A percentile compares a stretch with the other conserved stretches of the same genome.
These are phyloP conservation scores for Oceanodroma tethys DNA, from an alignment of 2,113 vertebrate genomes.

Conservation along the genomic window DNA sequence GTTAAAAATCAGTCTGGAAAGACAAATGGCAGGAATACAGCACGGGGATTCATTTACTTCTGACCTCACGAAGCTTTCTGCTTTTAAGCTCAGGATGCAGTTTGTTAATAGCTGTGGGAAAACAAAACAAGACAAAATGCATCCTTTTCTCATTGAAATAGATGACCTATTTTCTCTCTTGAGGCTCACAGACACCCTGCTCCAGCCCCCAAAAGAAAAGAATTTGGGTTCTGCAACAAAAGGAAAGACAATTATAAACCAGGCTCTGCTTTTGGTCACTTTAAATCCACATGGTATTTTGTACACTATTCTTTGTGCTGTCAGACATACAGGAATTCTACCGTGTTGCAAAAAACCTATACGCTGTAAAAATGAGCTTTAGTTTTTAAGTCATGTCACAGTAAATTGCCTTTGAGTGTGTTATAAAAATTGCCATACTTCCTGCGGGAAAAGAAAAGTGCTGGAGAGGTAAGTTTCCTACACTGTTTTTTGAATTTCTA, in stretches of 20 bases:
- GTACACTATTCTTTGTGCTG: background rate
- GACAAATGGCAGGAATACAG: background rate
- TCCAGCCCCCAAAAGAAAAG: background rate
- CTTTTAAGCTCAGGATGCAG: background rate
- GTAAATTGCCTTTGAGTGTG: background rate
- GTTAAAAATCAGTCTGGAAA: background rate
- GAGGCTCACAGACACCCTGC: background rate
- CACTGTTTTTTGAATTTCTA: background rate
- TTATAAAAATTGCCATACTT: background rate
- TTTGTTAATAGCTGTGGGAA: background rate
- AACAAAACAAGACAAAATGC: background rate
- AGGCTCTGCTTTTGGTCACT: background rate
- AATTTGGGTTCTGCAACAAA: background rate
- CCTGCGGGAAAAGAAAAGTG: background rate
- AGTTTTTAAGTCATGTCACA: constrained; percentile 6
- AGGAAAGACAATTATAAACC: background rate
- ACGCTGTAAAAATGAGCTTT: constrained; percentile 4
- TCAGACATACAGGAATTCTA: background rate
- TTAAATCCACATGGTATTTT: background rate
- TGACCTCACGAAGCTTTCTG: background rate
- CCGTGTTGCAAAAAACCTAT: background rate
- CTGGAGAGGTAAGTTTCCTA: background rate
- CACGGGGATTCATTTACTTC: background rate
- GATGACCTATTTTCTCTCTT: background rate
- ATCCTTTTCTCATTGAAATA: background rate